Base-by-base conservation (phyloP, 2,113 vertebrate species). In the Anhinga rufa region DNA sequence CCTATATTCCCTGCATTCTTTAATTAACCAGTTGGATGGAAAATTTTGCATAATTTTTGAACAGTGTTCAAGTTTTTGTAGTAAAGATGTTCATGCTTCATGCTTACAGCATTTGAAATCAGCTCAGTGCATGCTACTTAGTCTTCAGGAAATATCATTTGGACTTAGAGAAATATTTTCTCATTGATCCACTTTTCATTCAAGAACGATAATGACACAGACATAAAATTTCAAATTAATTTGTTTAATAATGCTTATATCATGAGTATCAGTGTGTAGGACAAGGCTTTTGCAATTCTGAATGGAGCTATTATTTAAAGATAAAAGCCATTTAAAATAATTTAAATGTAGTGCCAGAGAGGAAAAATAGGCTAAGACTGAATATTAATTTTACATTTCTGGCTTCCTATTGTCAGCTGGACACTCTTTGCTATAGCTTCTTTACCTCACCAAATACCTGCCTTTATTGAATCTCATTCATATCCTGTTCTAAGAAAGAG, bases 281-380 rank as follows among this genome's bases (percentile, higher is more conserved):
- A 93, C 90, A 95, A 95, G 78, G 52, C 16, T 74, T 87, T 83
- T 85, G 31, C 68, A 92, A 82, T 92, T 94, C 86, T 88, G 17
- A n/a, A 44, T 64, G 42, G 40, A 91, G 46, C 31, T 88, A 91
- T 90, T 92, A 94, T 83, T 93, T 88, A 92, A 95, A 94, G 83
- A 84, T 95, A 95, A 95, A 95, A 95, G 49, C 64, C 42, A 93
- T 94, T 94, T 95, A 74, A 94, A 97, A 93, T 96, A 88, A 92
- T 94, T 88, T 96, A 81, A 91, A 85, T 52, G 34, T 66, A 94
- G 42, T 48, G 36, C 22, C 69, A 93, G 80, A 88, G 49, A 92
- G 54, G 40, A 93, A 96, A 93, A 89, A 93, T 44, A 95, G 70
- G 21, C 61, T 82, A 87, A 82, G 44, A 55, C 68, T 82, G 86